phyloP scores from a whole-genome alignment of 2,113 vertebrate species.

The Microcebus lehilahytsara region DNA sequence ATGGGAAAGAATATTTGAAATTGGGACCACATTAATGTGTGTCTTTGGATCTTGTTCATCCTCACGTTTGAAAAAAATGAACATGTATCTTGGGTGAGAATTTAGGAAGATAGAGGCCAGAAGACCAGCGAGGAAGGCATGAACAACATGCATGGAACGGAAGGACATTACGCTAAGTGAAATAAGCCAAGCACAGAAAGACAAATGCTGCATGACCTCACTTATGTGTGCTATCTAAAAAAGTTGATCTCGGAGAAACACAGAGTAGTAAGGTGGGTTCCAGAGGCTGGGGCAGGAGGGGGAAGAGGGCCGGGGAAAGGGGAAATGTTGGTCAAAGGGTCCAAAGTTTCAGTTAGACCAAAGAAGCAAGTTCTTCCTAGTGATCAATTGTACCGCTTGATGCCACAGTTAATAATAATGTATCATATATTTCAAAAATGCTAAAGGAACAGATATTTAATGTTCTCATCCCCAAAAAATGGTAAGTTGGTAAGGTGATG shows the following conservation, averaged over 20 bases:
- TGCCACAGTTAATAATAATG: background rate
- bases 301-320: background rate
- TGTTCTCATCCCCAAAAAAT: background rate
- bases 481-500: background rate
- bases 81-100: background rate
- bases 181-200: background rate
- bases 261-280: background rate
- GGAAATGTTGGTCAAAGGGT: background rate
- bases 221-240: background rate
- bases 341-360: background rate
- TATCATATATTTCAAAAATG: background rate
- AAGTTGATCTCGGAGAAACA: background rate
- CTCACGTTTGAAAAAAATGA: background rate
- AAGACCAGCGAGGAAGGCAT: background rate
- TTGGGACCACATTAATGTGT: background rate
- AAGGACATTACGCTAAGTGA: background rate
- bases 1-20: background rate
- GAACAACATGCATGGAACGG: background rate
- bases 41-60: constrained; percentile 1
- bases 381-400: background rate
- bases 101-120: background rate
- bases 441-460: background rate
- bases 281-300: background rate
- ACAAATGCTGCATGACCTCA: background rate
- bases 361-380: background rate